Evolutionary conservation across 2,797 vertebrate genomes (phyloP), one percentile per base, ranked within the genome.

Genomic region (Helarctos malayanus): DNA sequence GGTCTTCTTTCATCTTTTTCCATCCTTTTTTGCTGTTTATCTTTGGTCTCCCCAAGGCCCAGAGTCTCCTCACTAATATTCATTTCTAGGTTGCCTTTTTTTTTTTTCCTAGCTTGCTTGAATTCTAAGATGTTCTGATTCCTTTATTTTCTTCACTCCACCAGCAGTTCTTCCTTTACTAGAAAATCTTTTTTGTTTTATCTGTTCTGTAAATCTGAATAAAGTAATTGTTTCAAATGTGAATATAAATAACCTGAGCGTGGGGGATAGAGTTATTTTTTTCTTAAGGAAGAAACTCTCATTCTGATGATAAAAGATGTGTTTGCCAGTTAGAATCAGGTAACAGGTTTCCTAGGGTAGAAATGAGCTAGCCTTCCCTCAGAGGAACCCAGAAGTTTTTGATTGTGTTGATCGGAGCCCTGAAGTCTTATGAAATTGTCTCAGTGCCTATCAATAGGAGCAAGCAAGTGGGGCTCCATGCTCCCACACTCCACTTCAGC

Each of bases 141-240:
- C 27, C 54, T 95, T 89, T 23, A 65, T 56, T 78, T 91, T 84
- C 3, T 65, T 56, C 35, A 52, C 1, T 76, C 8, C 9, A 84
- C 56, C 49, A 81, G 14, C 41, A 78, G 18, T 80, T 89, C n/a
- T 78, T 85, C 27, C 65, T 94, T 83, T 54, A 65, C 29, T 84
- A 80, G 54, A 79, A 83, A 87, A 83, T 52, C 16, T 93, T 94
- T 71, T 41, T 35, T 79, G 32, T 88, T 92, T 82, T 65, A 59
- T 75, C 41, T 76, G 45, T 76, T 32, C 73, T 47, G 7, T 88
- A 94, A 88, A 68, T 87, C 16, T 63, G n/a, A 94, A 68, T 86
- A 79, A 96, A 92, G 47, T 54, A 93, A 59, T 85, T 61, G 4
- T 88, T 89, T 61, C 25, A 91, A 88, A 45, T 35, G 25, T 85